phyloP scores from a whole-genome alignment of 2,113 vertebrate genomes.

The Arizona elegans region DNA sequence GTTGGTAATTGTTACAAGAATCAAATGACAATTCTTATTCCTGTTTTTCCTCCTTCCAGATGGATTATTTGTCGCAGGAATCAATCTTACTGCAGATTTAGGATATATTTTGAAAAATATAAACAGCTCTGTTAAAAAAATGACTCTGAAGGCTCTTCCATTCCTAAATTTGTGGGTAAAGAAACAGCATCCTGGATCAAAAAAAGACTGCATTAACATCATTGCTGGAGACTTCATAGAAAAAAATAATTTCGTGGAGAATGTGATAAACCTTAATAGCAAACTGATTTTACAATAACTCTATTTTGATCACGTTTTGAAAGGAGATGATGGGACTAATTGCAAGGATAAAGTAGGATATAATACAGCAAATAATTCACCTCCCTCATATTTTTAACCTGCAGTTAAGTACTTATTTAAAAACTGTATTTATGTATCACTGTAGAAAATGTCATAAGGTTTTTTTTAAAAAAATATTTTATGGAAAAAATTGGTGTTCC shows the following conservation, averaged over 20 bases:
- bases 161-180: conserved; percentile 76
- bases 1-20: neutral
- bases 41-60: conserved; percentile 64
- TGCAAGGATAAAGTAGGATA: neutral
- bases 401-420: neutral
- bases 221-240: conserved; percentile 89
- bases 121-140: conserved; percentile 68
- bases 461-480: neutral
- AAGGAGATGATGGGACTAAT: conserved; percentile 4
- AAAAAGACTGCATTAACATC: conserved; percentile 77
- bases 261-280: conserved; percentile 80
- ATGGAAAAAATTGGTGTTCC: neutral
- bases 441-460: neutral
- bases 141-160: conserved; percentile 76
- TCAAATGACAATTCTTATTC: neutral
- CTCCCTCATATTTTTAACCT: neutral
- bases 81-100: conserved; percentile 84
- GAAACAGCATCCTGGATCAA: conserved; percentile 76
- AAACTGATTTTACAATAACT: conserved; percentile 53
- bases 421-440: neutral
- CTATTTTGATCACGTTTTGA: neutral
- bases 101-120: conserved; percentile 72
- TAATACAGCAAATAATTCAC: neutral
- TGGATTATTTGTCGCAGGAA: conserved; percentile 82
- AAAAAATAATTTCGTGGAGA: conserved; percentile 69